phyloP scores from a whole-genome alignment of 2,113 vertebrate species.

The Sinocyclocheilus anshuiensis region DNA sequence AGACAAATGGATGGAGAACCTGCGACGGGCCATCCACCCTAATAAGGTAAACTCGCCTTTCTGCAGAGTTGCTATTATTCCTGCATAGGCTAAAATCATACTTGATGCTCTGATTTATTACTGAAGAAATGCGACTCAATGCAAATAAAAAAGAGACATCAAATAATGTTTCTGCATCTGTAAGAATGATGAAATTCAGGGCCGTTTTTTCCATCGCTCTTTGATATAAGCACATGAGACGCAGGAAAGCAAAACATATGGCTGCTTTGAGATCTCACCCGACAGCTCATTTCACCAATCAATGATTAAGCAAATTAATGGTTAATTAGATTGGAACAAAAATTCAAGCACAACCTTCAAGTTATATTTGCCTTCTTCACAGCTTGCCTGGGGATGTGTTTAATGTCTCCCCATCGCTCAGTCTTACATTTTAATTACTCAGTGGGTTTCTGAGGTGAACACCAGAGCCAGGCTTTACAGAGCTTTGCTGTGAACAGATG shows the following conservation, averaged over 20 bases:
- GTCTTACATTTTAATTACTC: slow-evolving; percentile 55
- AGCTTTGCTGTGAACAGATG: slow-evolving; percentile 38
- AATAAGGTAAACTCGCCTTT: slow-evolving; percentile 84
- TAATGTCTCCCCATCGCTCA: slow-evolving; percentile 28
- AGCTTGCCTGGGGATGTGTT: slow-evolving; percentile 15
- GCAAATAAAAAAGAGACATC: not conserved
- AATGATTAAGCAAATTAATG: slow-evolving; percentile 63
- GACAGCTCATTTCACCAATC: slow-evolving; percentile 49
- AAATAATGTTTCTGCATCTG: not conserved
- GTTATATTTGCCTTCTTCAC: slow-evolving; percentile 17
- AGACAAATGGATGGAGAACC: slow-evolving; percentile 99
- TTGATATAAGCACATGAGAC: slow-evolving; percentile 33
- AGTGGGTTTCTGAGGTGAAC: slow-evolving; percentile 47
- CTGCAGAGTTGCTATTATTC: not conserved
- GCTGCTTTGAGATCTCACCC: slow-evolving; percentile 40
- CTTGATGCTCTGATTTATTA: not conserved
- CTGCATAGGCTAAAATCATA: not conserved
- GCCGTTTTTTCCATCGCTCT: not conserved
- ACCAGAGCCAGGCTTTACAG: not conserved
- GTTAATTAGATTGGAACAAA: slow-evolving; percentile 57
- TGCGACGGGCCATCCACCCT: slow-evolving; percentile 94
- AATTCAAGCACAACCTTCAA: slow-evolving; percentile 22
- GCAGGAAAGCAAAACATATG: slow-evolving; percentile 35
- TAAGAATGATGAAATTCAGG: slow-evolving; percentile 24
- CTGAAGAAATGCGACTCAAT: not conserved